phyloP scores from a whole-genome alignment of 53 echinoderm and acorn worm species.

The Crossaster papposus region DNA sequence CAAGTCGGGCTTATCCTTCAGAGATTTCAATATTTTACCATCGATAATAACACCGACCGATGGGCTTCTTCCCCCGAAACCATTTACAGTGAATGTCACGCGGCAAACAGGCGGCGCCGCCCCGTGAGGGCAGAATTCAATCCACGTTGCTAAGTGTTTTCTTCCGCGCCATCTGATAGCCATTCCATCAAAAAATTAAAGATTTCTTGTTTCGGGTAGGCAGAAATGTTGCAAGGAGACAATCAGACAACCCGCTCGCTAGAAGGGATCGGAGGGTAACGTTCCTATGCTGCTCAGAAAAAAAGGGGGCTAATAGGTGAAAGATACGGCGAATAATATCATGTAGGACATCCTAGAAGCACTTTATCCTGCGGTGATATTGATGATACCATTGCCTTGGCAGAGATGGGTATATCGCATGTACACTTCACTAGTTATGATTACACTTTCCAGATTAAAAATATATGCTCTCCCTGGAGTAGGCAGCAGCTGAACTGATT shows the following conservation, averaged over 20 bases:
- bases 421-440: not conserved
- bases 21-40: conserved; percentile 8
- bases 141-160: conserved; percentile 37
- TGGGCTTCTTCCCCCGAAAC: not conserved
- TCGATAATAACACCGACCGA: not conserved
- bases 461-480: not conserved
- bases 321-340: conserved; percentile 34
- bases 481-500: conserved; percentile 49
- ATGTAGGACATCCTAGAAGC: conserved; percentile 22
- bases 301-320: conserved; percentile 10
- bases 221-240: not conserved
- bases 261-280: conserved; percentile 19
- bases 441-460: conserved; percentile 12
- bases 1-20: not conserved
- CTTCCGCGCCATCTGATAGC: conserved; percentile 6
- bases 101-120: not conserved
- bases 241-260: not conserved
- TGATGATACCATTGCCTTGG: conserved; percentile 1
- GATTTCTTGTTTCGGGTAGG: conserved; percentile 19
- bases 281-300: not conserved
- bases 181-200: conserved; percentile 50
- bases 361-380: not conserved
- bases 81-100: not conserved
- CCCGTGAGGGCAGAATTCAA: conserved; percentile 44
- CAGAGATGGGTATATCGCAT: not conserved